Conservation (phyloP, 2,888 invertebrate species). For the Ligdia adustata region DNA sequence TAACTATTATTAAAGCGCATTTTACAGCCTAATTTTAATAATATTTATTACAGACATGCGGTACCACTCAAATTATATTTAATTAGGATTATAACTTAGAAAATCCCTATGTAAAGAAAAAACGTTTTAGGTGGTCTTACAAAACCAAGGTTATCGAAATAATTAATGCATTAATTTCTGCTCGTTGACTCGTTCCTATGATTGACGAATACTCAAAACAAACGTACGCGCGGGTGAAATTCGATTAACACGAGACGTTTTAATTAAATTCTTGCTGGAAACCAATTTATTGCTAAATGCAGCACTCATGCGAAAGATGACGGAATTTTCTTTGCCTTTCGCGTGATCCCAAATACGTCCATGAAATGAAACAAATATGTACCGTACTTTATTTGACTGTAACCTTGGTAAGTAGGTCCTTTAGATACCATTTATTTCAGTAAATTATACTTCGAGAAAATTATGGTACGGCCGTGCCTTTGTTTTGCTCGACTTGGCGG, state of each 20-base stretch:
- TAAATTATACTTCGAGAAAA: too few species aligned
- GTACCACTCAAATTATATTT: too few species aligned
- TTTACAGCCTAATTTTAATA: too few species aligned
- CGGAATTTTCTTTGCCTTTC: constrained; percentile 44
- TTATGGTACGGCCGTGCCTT: too few species aligned
- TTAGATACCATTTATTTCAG: too few species aligned
- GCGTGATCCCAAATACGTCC: constrained; percentile 47
- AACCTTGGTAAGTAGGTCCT: constrained; percentile 52
- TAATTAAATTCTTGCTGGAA: constrained; percentile 56
- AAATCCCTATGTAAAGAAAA: too few species aligned
- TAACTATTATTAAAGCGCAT: too few species aligned
- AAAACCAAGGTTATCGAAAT: too few species aligned
- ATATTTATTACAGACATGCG: too few species aligned
- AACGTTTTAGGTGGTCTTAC: too few species aligned
- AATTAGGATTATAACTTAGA: too few species aligned
- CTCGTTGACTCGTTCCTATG: constrained; percentile 5
- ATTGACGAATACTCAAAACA: constrained; percentile 34
- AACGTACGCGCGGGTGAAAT: constrained; percentile 48
- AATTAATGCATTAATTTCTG: not conserved
- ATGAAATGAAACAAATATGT: constrained; percentile 67
- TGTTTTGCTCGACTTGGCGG: too few species aligned
- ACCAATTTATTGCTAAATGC: constrained; percentile 52
- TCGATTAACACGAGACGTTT: constrained; percentile 46
- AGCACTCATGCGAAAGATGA: constrained; percentile 39
- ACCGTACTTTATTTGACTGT: constrained; percentile 50